phyloP scores from a whole-genome alignment of 2,888 invertebrate genomes.

The Pheosia tremula region DNA sequence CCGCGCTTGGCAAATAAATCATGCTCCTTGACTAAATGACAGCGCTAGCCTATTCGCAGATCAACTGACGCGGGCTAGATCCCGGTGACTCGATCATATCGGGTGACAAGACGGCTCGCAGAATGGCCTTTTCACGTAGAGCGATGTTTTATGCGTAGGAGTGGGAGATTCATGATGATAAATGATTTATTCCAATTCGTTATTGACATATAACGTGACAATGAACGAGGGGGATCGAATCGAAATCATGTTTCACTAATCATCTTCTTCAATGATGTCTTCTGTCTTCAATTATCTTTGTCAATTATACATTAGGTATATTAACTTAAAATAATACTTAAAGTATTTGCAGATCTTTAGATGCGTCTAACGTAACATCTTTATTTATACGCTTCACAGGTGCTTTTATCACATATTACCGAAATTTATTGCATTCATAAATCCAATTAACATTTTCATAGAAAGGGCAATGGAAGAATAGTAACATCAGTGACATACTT shows the following conservation, averaged over 20 bases:
- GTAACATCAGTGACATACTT: slow-evolving; percentile 1
- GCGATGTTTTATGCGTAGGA: too few species aligned
- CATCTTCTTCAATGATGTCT: too few species aligned
- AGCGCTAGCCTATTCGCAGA: slow-evolving; percentile 7
- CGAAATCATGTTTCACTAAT: too few species aligned
- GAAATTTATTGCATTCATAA: background rate
- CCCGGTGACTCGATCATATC: background rate
- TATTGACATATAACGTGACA: too few species aligned
- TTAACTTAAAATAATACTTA: too few species aligned
- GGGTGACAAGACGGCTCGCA: background rate
- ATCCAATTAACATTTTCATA: background rate
- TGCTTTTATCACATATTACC: background rate
- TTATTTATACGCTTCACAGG: background rate
- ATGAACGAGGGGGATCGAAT: too few species aligned
- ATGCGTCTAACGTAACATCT: too few species aligned
- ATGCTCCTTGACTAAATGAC: slow-evolving; percentile 26
- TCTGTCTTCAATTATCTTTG: too few species aligned
- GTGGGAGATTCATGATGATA: background rate
- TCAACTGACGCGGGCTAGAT: background rate
- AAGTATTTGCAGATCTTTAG: too few species aligned
- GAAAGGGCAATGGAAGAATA: background rate
- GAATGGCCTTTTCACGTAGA: background rate
- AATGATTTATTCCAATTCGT: background rate
- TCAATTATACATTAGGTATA: too few species aligned
- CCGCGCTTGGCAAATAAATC: slow-evolving; percentile 26